Percentiles rank a stretch among this genome's conserved stretches.
phyloP scores from a whole-genome alignment of 2,113 vertebrate genomes.

The Hiodon tergisus region DNA sequence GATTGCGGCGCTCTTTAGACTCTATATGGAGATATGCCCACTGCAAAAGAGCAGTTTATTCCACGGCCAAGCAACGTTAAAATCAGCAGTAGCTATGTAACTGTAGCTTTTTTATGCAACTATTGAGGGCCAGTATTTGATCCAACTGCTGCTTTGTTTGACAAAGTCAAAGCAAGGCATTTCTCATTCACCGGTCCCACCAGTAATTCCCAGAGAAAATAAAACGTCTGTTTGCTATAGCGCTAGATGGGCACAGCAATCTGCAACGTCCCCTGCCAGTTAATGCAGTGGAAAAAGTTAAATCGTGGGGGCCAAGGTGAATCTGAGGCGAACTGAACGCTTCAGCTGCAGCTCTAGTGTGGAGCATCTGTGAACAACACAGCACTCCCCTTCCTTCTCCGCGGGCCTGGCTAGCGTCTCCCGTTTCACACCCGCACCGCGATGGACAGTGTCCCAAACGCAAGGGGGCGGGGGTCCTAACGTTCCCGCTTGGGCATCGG shows the following conservation, averaged over 20 bases:
- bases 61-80: constrained; percentile 13
- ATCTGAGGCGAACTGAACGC: not conserved
- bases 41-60: constrained; percentile 14
- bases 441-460: not conserved
- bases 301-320: not conserved
- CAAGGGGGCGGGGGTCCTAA: not conserved
- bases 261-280: constrained; percentile 15
- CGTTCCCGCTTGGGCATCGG: constrained; percentile 15
- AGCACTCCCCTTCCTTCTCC: not conserved
- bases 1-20: constrained; percentile 21
- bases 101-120: constrained; percentile 40
- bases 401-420: not conserved
- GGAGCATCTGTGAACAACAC: not conserved
- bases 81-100: constrained; percentile 24
- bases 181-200: constrained; percentile 15
- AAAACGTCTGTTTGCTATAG: constrained; percentile 36
- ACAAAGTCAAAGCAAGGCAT: constrained; percentile 30
- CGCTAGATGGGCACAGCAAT: constrained; percentile 25
- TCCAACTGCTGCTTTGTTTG: constrained; percentile 29
- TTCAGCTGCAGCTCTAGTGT: not conserved
- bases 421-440: not conserved
- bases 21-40: constrained; percentile 18
- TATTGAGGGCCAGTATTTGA: constrained; percentile 29
- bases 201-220: constrained; percentile 27
- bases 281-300: constrained; percentile 7